Evolutionary conservation across 1,140 invertebrate genomes (phyloP), one percentile per base, ranked within the genome.

Genomic region (Venustaconcha ellipsiformis): DNA sequence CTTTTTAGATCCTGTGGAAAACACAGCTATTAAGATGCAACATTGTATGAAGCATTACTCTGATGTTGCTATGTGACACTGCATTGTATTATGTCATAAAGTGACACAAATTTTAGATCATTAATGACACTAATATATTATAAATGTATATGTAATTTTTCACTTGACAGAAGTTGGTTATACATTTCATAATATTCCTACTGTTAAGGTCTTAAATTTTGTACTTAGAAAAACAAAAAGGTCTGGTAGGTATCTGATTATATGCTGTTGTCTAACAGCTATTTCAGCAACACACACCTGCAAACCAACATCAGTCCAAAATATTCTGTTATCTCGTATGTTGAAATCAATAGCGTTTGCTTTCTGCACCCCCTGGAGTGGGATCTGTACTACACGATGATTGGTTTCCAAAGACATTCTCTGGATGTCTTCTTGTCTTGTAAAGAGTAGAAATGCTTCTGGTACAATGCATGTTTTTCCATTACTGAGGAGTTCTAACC

Each of bases 301-400:
- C 72, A 94, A 92, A 5, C 92, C 93, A 14, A 96, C 94, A 90
- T 99, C 97, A 78, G 96, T 96, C 94, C 96, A 97, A 86, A 97
- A 99, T 55, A 97, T 93, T 74, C 93, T 92, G 78, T 94, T 93
- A 60, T 95, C 94, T 26, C 95, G 93, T 0, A 96, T 95, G 91
- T 98, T 96, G 90, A 96, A 98, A 86, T 98, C 97, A 8, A 99
- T 94, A 26, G 95, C 95, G 70, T 96, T 94, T 0, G 96, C 95
- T 87, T 96, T 94, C 84, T 95, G 95, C 0, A 98, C 93, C n/a
- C 93, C 93, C 26, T 93, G 79, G 14, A 89, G 80, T 13, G 89
- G 87, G 55, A 89, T 86, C 2, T 79, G 78, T 70, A 95, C 94
- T 67, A 94, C 94, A 0, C n/a, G n/a, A n/a, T 96, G 96, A 87